A percentile compares a stretch with the other conserved stretches of the same genome.
Conservation (phyloP, 64 coral and sea anemone genomes). For the Anthopleura sola region DNA sequence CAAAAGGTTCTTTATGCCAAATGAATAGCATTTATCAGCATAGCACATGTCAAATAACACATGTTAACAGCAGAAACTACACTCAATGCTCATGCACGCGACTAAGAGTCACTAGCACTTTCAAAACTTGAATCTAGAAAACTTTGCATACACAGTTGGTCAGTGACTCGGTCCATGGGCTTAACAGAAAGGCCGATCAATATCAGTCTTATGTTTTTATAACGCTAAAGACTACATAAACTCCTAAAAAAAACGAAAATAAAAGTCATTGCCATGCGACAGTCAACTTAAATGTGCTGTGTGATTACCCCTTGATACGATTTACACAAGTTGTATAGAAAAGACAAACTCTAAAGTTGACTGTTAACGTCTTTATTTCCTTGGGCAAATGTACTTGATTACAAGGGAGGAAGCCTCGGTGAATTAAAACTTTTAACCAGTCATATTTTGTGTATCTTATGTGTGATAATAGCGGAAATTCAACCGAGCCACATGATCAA, state of each 20-base stretch:
- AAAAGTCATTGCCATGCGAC: not conserved
- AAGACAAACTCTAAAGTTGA: conserved; percentile 41
- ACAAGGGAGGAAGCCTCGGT: conserved; percentile 27
- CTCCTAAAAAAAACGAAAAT: not conserved
- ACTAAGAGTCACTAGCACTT: conserved; percentile 52
- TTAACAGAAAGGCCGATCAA: conserved; percentile 46
- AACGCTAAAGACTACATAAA: conserved; percentile 41
- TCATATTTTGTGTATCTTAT: conserved; percentile 83
- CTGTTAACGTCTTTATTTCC: conserved; percentile 22
- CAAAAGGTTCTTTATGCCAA: conserved; percentile 94
- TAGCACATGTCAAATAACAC: conserved; percentile 99
- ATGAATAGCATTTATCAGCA: conserved; percentile 96
- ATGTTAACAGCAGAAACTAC: conserved; percentile 99
- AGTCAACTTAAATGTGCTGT: not conserved
- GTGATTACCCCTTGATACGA: conserved; percentile 1
- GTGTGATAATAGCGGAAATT: conserved; percentile 98
- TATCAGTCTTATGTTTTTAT: conserved; percentile 29
- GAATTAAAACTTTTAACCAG: conserved; percentile 87
- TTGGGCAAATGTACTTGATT: conserved; percentile 28
- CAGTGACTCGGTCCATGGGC: conserved; percentile 34
- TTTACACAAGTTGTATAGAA: conserved; percentile 8
- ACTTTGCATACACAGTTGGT: conserved; percentile 35
- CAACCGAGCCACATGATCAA: conserved; percentile 83
- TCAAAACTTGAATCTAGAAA: conserved; percentile 71
- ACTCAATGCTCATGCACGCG: conserved; percentile 79